Conservation (phyloP, 2,888 invertebrate genomes). For the Coecobrya sp. region DNA sequence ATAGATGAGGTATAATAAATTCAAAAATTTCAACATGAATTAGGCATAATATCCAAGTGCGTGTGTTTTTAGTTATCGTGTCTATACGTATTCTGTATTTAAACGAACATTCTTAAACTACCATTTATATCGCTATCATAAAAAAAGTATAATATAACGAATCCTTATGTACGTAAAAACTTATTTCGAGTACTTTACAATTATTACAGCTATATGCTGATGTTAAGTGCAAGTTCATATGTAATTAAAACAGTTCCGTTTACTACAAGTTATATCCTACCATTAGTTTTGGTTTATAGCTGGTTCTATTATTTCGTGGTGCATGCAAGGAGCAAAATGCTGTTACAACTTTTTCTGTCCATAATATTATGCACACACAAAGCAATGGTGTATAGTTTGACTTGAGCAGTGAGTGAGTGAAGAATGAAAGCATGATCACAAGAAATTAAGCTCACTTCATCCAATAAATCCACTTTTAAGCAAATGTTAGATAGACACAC, state of each 20-base stretch:
- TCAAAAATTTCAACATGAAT: conserved; percentile 54
- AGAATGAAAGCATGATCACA: conserved; percentile 73
- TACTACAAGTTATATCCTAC: conserved; percentile 48
- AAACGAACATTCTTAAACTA: too few relatives aligned
- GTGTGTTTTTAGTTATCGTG: too few relatives aligned
- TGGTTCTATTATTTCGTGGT: conserved; percentile 7
- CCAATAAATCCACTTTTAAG: conserved; percentile 79
- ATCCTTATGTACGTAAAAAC: background rate
- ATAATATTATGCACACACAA: background rate
- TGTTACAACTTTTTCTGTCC: conserved; percentile 3
- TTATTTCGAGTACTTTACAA: background rate
- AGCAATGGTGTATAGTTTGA: background rate
- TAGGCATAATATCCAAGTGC: conserved; percentile 1
- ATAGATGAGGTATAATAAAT: conserved; percentile 56
- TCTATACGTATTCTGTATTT: too few relatives aligned
- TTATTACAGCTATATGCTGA: background rate
- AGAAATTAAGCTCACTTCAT: conserved; percentile 81
- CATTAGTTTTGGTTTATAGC: conserved; percentile 48
- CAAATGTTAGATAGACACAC: conserved; percentile 53
- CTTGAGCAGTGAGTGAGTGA: conserved; percentile 27
- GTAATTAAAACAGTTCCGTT: conserved; percentile 73
- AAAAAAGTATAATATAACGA: background rate
- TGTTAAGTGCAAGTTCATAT: conserved; percentile 63
- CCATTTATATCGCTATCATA: background rate
- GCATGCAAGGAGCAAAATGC: background rate